phyloP scores from a whole-genome alignment of 2,113 vertebrate genomes.

The Halcyon malimbica region DNA sequence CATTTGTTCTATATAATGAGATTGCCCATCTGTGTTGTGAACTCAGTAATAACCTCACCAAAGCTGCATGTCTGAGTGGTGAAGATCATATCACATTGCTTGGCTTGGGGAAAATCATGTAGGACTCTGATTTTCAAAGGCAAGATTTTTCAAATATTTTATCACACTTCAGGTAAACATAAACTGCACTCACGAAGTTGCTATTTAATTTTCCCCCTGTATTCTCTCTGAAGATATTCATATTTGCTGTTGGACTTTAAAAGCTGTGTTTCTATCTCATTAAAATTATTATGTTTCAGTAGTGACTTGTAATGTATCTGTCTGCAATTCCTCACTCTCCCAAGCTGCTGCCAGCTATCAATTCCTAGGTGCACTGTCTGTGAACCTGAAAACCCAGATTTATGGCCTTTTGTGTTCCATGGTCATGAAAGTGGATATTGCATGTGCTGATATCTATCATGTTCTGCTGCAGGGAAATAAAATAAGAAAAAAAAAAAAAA shows the following conservation, averaged over 20 bases:
- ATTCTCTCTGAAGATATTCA: neutral
- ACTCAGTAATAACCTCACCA: neutral
- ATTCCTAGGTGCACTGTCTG: neutral
- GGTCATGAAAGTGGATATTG: neutral
- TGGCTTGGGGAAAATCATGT: neutral
- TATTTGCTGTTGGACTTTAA: neutral
- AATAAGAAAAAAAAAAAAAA: neutral
- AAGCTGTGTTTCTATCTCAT: neutral
- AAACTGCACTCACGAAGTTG: neutral
- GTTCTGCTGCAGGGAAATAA: neutral
- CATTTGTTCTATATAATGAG: neutral
- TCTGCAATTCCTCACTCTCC: neutral
- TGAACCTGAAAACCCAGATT: neutral
- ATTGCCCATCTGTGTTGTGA: neutral
- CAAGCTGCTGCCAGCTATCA: neutral
- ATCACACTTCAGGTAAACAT: neutral
- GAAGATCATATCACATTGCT: neutral
- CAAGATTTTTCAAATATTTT: neutral
- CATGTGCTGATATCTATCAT: neutral
- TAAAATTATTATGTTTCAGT: neutral
- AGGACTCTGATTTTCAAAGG: slow-evolving; percentile 11
- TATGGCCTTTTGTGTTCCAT: neutral
- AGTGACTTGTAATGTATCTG: neutral
- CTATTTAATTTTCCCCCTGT: neutral
- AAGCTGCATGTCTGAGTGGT: neutral